Conservation (phyloP, 1,140 invertebrate genomes). For the Ruditapes philippinarum region DNA sequence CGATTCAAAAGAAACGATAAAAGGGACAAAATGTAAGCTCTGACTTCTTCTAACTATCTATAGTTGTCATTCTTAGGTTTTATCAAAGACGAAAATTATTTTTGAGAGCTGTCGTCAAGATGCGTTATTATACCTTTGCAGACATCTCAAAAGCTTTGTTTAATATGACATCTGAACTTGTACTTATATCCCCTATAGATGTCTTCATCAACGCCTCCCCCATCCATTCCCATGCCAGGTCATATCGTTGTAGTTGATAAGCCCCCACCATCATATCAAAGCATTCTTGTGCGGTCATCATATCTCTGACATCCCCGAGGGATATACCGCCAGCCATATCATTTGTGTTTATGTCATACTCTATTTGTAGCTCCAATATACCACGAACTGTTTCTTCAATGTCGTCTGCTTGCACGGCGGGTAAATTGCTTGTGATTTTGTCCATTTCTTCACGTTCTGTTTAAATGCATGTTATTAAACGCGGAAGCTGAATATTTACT, state of each 20-base stretch:
- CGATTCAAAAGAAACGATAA: no score
- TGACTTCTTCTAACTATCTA: no score
- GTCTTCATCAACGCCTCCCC: background rate
- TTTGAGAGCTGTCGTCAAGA: no score
- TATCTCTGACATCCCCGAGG: background rate
- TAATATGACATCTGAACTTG: background rate
- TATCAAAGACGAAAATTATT: no score
- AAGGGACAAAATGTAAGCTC: no score
- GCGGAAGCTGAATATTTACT: no score
- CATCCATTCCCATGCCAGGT: background rate
- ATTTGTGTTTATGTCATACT: background rate
- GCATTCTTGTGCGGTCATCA: background rate
- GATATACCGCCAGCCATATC: background rate
- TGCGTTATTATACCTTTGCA: no score
- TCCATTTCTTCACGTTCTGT: background rate
- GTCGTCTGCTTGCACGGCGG: background rate
- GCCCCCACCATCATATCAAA: background rate
- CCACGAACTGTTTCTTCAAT: background rate
- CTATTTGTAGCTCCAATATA: background rate
- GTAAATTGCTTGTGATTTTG: background rate
- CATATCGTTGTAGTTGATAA: background rate
- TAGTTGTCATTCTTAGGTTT: no score
- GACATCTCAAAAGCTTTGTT: no score
- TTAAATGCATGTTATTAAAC: no score
- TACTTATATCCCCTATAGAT: background rate